Percentiles rank a stretch among this genome's conserved stretches.
Conservation (phyloP, 2,113 vertebrate genomes). For the Phyllopteryx taeniolatus region DNA sequence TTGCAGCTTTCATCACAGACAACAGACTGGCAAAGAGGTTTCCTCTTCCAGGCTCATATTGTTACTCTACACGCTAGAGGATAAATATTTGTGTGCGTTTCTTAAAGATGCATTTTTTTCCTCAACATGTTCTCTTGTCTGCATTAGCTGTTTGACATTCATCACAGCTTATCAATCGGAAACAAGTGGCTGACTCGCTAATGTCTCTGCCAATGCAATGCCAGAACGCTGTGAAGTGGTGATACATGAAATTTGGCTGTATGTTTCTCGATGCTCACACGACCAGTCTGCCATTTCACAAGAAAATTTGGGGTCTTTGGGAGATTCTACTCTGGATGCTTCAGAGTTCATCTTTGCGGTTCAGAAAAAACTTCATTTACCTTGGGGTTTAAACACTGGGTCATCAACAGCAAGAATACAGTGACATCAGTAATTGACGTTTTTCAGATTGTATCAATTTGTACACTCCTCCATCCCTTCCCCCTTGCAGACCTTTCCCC, state of each 20-base stretch:
- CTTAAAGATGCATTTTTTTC: conserved; percentile 13
- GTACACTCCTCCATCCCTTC: conserved; percentile 24
- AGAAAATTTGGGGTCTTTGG: conserved; percentile 33
- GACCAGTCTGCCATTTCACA: conserved; percentile 31
- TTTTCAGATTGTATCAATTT: background rate
- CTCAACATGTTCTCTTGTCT: conserved; percentile 13
- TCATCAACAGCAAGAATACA: background rate
- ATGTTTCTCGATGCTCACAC: conserved; percentile 28
- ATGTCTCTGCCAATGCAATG: conserved; percentile 12
- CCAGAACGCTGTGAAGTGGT: conserved; percentile 32
- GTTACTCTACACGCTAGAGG: conserved; percentile 51
- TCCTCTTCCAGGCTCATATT: conserved; percentile 59
- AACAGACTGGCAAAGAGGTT: conserved; percentile 60
- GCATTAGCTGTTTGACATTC: conserved; percentile 41
- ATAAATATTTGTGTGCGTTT: conserved; percentile 51
- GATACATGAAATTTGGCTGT: conserved; percentile 27
- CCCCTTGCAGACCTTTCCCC: conserved; percentile 59
- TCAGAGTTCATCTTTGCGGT: background rate
- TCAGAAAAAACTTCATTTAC: background rate
- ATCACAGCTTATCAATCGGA: conserved; percentile 53
- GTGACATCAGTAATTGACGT: background rate
- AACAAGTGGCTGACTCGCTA: conserved; percentile 51
- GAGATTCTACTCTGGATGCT: conserved; percentile 1
- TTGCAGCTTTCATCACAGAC: conserved; percentile 58
- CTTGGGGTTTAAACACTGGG: background rate